phyloP scores from a whole-genome alignment of 2,797 vertebrate species.

The Sciurus carolinensis region DNA sequence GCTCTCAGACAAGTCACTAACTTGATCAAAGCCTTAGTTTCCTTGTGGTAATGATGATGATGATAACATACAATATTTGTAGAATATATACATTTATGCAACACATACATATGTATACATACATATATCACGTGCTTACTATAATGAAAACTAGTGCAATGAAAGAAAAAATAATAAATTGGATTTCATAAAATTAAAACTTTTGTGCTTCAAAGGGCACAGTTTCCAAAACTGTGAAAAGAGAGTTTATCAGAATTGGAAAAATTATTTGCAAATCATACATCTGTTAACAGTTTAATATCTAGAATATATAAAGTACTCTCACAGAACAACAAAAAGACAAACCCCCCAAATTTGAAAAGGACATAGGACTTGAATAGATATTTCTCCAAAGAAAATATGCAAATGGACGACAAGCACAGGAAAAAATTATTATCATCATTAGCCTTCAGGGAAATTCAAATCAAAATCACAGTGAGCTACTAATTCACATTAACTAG shows the following conservation, averaged over 20 bases:
- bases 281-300: not conserved
- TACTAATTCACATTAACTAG: not conserved
- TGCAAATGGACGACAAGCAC: not conserved
- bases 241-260: not conserved
- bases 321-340: not conserved
- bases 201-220: not conserved
- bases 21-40: not conserved
- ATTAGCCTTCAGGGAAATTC: conserved; percentile 12
- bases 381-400: conserved; percentile 4
- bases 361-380: not conserved
- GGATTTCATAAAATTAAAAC: not conserved
- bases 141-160: not conserved
- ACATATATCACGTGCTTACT: not conserved
- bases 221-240: conserved; percentile 25
- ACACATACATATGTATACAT: no score
- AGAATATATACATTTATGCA: not conserved
- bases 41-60: not conserved
- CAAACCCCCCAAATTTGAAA: not conserved
- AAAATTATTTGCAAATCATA: not conserved
- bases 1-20: not conserved
- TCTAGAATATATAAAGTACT: conserved; percentile 3
- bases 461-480: not conserved
- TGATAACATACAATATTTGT: not conserved
- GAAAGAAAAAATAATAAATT: not conserved
- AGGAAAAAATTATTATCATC: not conserved